These are phyloP conservation scores for Siphamia tubifer DNA, from an alignment of 2,113 vertebrate species.

Conservation along the genomic window DNA sequence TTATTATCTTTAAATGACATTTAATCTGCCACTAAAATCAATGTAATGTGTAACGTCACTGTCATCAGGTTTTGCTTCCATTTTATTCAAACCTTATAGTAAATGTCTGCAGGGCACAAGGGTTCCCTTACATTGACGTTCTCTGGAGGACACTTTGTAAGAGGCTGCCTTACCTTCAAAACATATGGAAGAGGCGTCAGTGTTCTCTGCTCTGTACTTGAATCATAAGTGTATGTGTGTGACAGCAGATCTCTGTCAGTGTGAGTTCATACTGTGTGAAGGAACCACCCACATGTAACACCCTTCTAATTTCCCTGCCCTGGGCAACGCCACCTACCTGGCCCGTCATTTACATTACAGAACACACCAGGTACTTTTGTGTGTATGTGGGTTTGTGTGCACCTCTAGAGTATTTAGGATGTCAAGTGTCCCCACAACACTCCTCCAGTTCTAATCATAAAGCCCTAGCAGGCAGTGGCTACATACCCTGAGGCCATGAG, in stretches of 20 bases:
- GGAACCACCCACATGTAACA: slow-evolving; percentile 50
- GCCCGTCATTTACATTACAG: slow-evolving; percentile 54
- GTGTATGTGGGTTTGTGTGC: slow-evolving; percentile 3
- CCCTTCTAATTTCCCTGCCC: slow-evolving; percentile 59
- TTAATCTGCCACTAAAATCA: too few relatives aligned
- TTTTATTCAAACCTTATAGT: too few relatives aligned
- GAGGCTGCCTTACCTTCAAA: slow-evolving; percentile 12
- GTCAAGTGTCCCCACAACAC: slow-evolving; percentile 53
- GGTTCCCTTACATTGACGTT: slow-evolving; percentile 17
- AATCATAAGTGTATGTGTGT: slow-evolving; percentile 15
- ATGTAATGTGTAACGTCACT: too few relatives aligned
- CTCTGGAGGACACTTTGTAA: slow-evolving; percentile 16
- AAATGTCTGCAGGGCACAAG: slow-evolving; percentile 26
- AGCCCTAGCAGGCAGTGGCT: slow-evolving; percentile 56
- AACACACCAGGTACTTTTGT: slow-evolving; percentile 27
- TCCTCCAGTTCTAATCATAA: slow-evolving; percentile 64
- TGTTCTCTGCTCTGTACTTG: slow-evolving; percentile 18
- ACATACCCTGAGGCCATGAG: slow-evolving; percentile 54
- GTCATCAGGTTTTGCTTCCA: too few relatives aligned
- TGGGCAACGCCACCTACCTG: slow-evolving; percentile 59
- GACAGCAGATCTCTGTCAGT: slow-evolving; percentile 53
- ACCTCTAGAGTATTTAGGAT: slow-evolving; percentile 38
- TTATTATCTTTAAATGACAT: too few relatives aligned
- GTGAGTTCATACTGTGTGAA: slow-evolving; percentile 48
- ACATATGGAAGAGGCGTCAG: slow-evolving; percentile 24